These are phyloP conservation scores for Ormyrus nitidulus DNA, from an alignment of 2,888 invertebrate species.

Conservation along the genomic window DNA sequence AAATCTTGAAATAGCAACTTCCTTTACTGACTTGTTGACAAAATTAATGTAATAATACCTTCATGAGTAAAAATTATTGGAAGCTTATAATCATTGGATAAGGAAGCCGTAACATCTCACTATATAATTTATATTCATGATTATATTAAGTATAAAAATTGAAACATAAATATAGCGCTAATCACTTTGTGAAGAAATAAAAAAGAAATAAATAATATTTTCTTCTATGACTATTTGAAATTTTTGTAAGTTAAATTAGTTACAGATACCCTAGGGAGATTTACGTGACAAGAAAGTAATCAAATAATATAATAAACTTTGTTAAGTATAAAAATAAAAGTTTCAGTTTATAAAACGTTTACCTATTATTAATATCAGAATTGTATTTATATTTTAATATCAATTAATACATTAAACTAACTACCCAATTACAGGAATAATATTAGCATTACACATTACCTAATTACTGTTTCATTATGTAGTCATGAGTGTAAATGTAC, in stretches of 20 bases:
- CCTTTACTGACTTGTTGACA: background rate
- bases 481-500: background rate
- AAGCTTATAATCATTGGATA: background rate
- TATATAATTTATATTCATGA: background rate
- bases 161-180: background rate
- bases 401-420: background rate
- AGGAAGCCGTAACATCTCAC: slow-evolving; percentile 3
- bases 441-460: background rate
- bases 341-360: background rate
- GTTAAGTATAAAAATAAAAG: slow-evolving; percentile 3
- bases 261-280: too few species aligned
- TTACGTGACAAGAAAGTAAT: too few species aligned
- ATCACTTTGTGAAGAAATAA: background rate
- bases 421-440: background rate
- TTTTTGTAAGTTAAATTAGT: too few species aligned
- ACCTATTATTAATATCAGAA: background rate
- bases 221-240: background rate
- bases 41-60: background rate
- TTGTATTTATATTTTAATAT: slow-evolving; percentile 9
- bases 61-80: slow-evolving; percentile 4
- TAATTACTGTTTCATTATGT: background rate
- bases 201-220: slow-evolving; percentile 11
- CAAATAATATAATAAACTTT: background rate
- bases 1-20: background rate
- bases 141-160: background rate